phyloP scores from a whole-genome alignment of 2,113 vertebrate species.

The Coracopsis vasa region DNA sequence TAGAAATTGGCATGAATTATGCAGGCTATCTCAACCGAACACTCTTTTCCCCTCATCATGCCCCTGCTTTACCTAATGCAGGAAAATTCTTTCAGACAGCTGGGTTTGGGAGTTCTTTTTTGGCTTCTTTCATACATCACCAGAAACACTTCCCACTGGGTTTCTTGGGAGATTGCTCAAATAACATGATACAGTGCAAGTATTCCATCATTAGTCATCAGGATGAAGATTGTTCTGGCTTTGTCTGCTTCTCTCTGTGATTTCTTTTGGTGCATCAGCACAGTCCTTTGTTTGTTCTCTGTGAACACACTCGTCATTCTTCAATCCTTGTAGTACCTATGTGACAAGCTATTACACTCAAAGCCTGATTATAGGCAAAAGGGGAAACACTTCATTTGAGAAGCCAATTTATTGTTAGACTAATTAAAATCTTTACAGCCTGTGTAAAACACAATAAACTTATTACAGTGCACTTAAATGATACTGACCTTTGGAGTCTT shows the following conservation, averaged over 20 bases:
- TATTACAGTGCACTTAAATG: neutral
- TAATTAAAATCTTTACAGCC: conserved; percentile 31
- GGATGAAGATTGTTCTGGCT: neutral
- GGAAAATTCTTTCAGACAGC: conserved; percentile 25
- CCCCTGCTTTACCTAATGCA: neutral
- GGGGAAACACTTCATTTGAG: neutral
- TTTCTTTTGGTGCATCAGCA: neutral
- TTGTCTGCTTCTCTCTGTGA: neutral
- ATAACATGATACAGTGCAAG: neutral
- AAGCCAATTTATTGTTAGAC: neutral
- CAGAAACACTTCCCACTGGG: conserved; percentile 4
- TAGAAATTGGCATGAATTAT: conserved; percentile 16
- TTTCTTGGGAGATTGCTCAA: conserved; percentile 26
- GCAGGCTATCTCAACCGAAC: neutral
- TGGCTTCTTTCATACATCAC: conserved; percentile 3
- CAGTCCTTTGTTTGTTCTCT: neutral
- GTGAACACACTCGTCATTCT: neutral
- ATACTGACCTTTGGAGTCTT: neutral
- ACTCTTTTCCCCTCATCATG: neutral
- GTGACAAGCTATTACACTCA: neutral
- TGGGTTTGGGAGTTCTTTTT: neutral
- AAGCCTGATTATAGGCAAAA: neutral
- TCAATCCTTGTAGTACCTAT: neutral
- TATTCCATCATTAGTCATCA: neutral
- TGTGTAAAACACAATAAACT: neutral